phyloP scores from a whole-genome alignment of 2,113 vertebrate genomes.

The Nothobranchius kuhntae region DNA sequence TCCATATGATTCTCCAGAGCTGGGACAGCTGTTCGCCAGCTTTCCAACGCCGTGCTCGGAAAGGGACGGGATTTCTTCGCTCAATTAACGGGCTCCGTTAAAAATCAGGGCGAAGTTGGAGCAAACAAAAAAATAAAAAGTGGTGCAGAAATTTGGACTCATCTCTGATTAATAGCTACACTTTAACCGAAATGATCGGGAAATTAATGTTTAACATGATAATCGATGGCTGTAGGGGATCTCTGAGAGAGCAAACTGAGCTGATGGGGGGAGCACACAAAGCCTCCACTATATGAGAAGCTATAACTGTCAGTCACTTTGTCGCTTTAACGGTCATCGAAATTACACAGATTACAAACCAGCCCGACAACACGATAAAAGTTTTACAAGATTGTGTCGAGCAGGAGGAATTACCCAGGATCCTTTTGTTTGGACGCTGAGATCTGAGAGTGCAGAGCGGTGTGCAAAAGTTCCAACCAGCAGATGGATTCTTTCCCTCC shows the following conservation, averaged over 20 bases:
- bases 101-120: slow-evolving; percentile 55
- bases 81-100: slow-evolving; percentile 70
- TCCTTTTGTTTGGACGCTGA: slow-evolving; percentile 68
- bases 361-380: slow-evolving; percentile 63
- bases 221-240: slow-evolving; percentile 32
- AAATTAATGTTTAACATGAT: slow-evolving; percentile 54
- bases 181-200: slow-evolving; percentile 35
- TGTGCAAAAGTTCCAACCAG: slow-evolving; percentile 62
- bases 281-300: slow-evolving; percentile 21
- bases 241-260: slow-evolving; percentile 13
- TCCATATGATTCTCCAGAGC: slow-evolving; percentile 78
- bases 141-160: slow-evolving; percentile 44
- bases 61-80: slow-evolving; percentile 70
- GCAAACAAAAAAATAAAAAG: slow-evolving; percentile 41
- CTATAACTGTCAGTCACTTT: slow-evolving; percentile 61
- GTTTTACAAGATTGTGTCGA: slow-evolving; percentile 60
- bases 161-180: slow-evolving; percentile 30
- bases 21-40: slow-evolving; percentile 75
- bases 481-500: slow-evolving; percentile 67
- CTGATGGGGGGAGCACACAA: slow-evolving; percentile 25
- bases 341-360: slow-evolving; percentile 71
- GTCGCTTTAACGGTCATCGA: slow-evolving; percentile 42
- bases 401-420: slow-evolving; percentile 55
- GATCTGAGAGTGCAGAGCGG: slow-evolving; percentile 47
- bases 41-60: slow-evolving; percentile 66